Evolutionary conservation across 2,888 invertebrate genomes (phyloP).

Genomic region (Acronicta aceris): DNA sequence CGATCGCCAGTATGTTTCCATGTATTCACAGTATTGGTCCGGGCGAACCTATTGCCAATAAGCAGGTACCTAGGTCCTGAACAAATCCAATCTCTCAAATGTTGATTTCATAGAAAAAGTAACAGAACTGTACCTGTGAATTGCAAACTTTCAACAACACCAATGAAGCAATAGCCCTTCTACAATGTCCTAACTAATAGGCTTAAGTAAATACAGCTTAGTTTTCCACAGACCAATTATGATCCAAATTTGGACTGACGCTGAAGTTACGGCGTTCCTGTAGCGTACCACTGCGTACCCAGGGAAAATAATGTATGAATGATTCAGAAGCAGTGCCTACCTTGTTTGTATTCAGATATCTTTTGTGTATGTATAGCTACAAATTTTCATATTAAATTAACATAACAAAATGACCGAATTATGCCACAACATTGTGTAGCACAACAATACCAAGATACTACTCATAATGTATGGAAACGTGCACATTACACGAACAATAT

Average conservation of each 20-base stretch:
- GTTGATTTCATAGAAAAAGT: neutral
- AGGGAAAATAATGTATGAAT: slow-evolving; percentile 10
- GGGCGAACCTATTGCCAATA: too few relatives aligned
- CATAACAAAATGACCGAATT: slow-evolving; percentile 40
- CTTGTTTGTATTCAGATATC: slow-evolving; percentile 8
- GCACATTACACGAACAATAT: slow-evolving; percentile 43
- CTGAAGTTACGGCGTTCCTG: neutral
- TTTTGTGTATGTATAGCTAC: slow-evolving; percentile 5
- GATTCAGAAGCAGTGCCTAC: slow-evolving; percentile 11
- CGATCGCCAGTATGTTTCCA: too few relatives aligned
- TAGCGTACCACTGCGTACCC: slow-evolving; percentile 3
- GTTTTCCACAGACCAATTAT: neutral
- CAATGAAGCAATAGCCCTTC: too few relatives aligned
- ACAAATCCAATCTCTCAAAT: neutral
- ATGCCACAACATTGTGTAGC: slow-evolving; percentile 26
- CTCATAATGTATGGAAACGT: slow-evolving; percentile 28
- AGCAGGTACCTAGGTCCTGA: too few relatives aligned
- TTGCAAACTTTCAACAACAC: too few relatives aligned
- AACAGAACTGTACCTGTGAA: too few relatives aligned
- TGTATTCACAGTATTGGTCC: too few relatives aligned
- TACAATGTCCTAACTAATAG: too few relatives aligned
- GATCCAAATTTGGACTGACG: neutral
- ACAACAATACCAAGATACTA: slow-evolving; percentile 31
- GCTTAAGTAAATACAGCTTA: too few relatives aligned
- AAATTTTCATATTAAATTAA: slow-evolving; percentile 24